phyloP scores from a whole-genome alignment of 1,140 invertebrate species.

The Trissolcus basalis region DNA sequence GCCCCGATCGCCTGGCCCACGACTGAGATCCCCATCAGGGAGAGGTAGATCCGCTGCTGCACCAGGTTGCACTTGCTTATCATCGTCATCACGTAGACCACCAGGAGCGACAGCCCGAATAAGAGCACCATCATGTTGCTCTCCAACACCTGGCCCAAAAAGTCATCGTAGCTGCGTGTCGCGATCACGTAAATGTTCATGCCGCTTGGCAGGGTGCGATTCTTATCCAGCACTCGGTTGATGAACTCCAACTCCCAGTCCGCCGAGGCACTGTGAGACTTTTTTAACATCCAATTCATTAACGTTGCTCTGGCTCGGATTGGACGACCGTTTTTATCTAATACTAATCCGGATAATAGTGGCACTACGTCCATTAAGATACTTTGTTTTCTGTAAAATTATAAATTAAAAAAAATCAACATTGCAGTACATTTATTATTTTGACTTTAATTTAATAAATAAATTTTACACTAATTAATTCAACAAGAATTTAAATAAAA shows the following conservation, averaged over 20 bases:
- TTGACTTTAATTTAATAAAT: no score
- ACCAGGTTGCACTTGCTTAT: slow-evolving; percentile 78
- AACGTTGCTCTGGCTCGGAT: slow-evolving; percentile 70
- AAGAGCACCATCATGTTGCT: slow-evolving; percentile 76
- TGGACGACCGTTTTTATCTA: slow-evolving; percentile 61
- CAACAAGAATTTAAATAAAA: no score
- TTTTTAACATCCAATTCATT: slow-evolving; percentile 72
- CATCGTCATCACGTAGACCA: slow-evolving; percentile 77
- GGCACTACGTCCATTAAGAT: slow-evolving; percentile 63
- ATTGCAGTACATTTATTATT: no score
- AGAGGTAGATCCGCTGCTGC: slow-evolving; percentile 76
- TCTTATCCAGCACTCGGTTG: slow-evolving; percentile 62
- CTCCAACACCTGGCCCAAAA: slow-evolving; percentile 70
- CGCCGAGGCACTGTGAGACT: slow-evolving; percentile 59
- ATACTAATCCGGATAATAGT: slow-evolving; percentile 65
- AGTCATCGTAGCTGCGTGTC: slow-evolving; percentile 70
- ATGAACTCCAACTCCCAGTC: slow-evolving; percentile 75
- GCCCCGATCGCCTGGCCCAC: slow-evolving; percentile 77
- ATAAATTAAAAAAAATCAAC: no score
- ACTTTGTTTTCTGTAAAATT: slow-evolving; percentile 50
- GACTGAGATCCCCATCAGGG: slow-evolving; percentile 76
- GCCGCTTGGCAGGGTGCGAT: slow-evolving; percentile 66
- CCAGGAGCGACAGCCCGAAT: slow-evolving; percentile 77
- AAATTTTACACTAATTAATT: no score
- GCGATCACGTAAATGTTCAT: slow-evolving; percentile 71